Evolutionary conservation across 2,797 vertebrate species (phyloP).

Genomic region (Danio albolineatus): DNA sequence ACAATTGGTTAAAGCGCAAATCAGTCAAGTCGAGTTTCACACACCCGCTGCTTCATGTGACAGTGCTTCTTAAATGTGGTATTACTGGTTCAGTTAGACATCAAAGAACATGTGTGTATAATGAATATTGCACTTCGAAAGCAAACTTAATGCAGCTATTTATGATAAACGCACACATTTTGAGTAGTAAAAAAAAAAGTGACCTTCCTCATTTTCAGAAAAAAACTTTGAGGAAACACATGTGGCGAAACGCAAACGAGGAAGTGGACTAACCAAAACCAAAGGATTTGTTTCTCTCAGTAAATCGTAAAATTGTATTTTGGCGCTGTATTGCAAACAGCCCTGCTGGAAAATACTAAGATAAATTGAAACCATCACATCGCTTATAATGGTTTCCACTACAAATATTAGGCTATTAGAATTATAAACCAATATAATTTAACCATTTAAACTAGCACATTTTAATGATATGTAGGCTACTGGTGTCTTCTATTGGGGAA

Average conservation of each 20-base stretch:
- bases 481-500: no score
- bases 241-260: not conserved
- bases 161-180: no score
- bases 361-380: no score
- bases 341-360: no score
- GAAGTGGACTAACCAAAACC: constrained; percentile 8
- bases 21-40: constrained; percentile 11
- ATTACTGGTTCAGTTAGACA: not conserved
- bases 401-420: no score
- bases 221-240: not conserved
- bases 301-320: not conserved
- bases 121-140: not conserved
- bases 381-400: no score
- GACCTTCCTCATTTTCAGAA: not conserved
- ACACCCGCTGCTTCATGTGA: not conserved
- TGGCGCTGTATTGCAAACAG: not conserved
- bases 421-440: no score
- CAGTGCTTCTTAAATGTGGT: not conserved
- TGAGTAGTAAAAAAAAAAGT: not conserved
- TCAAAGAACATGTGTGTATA: no score
- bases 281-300: not conserved
- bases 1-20: constrained; percentile 23
- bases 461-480: no score
- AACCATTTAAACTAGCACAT: no score
- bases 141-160: not conserved